Evolutionary conservation across 2,888 invertebrate species (phyloP).

Genomic region (Papilio gigon): DNA sequence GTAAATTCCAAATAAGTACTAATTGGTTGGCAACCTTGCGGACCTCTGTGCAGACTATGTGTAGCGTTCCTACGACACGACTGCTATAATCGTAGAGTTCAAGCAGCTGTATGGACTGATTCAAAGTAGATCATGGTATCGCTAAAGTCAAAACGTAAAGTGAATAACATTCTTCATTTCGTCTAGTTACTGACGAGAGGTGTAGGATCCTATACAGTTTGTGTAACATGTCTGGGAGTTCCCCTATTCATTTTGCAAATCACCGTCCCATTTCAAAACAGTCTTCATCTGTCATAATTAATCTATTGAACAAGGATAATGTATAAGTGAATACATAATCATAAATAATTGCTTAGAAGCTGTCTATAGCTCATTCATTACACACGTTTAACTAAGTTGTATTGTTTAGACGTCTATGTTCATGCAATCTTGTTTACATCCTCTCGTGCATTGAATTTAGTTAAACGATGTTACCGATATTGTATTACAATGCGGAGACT

Average conservation of each 20-base stretch:
- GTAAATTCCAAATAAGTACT: not conserved
- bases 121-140: no score
- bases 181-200: no score
- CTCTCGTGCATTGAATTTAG: slow-evolving; percentile 11
- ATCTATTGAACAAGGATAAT: not conserved
- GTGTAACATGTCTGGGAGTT: not conserved
- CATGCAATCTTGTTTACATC: slow-evolving; percentile 7
- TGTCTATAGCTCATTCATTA: not conserved
- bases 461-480: slow-evolving; percentile 6
- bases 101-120: not conserved
- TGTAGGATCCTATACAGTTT: no score
- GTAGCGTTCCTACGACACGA: not conserved
- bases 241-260: not conserved
- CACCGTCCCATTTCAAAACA: no score
- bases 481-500: slow-evolving; percentile 1
- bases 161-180: no score
- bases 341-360: not conserved
- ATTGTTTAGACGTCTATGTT: slow-evolving; percentile 8
- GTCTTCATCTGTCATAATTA: not conserved
- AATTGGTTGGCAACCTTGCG: not conserved
- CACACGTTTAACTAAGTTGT: slow-evolving; percentile 2
- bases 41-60: not conserved
- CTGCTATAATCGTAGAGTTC: not conserved
- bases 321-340: not conserved
- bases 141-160: no score